Evolutionary conservation across 2,113 vertebrate species (phyloP).

Genomic region (Calidris pygmaea): DNA sequence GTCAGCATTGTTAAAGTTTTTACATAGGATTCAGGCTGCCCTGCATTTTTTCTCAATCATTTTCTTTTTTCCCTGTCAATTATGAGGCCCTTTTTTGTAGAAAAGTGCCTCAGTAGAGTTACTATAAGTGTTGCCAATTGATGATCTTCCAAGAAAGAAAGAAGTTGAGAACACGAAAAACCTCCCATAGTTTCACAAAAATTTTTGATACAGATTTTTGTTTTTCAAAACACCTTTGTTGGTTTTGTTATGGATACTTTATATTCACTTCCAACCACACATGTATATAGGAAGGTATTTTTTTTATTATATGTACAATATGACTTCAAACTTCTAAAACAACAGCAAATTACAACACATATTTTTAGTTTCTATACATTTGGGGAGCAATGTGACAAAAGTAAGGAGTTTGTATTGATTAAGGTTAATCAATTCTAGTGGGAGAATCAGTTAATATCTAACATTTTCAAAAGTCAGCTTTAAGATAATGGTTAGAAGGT

Average conservation of each 20-base stretch:
- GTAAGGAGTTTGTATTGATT: background rate
- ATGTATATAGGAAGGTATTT: background rate
- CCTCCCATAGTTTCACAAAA: background rate
- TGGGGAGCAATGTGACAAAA: background rate
- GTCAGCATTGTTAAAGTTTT: background rate
- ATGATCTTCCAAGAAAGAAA: background rate
- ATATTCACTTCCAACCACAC: background rate
- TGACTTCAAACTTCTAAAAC: background rate
- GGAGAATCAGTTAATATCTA: background rate
- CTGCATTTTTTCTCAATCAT: background rate
- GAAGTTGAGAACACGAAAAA: background rate
- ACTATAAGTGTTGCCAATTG: background rate
- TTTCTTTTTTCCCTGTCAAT: background rate
- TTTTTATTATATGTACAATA: background rate
- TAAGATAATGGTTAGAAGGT: background rate
- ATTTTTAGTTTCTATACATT: background rate
- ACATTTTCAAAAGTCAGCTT: background rate
- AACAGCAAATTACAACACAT: background rate
- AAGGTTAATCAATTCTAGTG: background rate
- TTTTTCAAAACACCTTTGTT: background rate
- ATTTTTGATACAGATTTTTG: background rate
- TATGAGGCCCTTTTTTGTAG: background rate
- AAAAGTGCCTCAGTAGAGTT: background rate
- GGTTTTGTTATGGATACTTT: background rate
- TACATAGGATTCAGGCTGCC: background rate